These are phyloP conservation scores for Drosophila ananassae DNA, from an alignment of 1,140 invertebrate species.

Conservation along the genomic window DNA sequence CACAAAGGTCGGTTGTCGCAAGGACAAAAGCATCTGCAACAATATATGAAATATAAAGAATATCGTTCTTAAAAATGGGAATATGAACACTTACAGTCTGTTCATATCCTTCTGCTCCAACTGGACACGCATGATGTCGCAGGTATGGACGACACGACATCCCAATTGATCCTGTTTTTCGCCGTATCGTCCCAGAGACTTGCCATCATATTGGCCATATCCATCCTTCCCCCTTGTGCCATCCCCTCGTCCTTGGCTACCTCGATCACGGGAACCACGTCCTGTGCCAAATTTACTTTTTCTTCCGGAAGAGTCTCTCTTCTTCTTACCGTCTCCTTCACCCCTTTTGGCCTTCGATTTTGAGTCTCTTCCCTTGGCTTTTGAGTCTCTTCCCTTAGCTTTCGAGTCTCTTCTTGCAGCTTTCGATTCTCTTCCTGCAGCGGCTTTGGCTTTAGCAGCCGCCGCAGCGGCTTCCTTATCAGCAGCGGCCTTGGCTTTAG, in stretches of 20 bases:
- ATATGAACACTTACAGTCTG: slow-evolving; percentile 40
- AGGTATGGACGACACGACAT: slow-evolving; percentile 34
- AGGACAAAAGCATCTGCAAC: background rate
- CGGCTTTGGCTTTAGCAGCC: background rate
- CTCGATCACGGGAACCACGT: background rate
- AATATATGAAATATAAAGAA: background rate
- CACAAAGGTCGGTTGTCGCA: background rate
- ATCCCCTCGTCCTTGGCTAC: background rate
- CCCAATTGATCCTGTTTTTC: background rate
- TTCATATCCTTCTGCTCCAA: slow-evolving; percentile 59
- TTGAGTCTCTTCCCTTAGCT: too few relatives aligned
- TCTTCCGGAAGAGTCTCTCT: background rate
- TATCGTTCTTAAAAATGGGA: background rate
- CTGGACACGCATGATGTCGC: slow-evolving; percentile 54
- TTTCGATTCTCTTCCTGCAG: background rate
- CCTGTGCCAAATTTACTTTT: background rate
- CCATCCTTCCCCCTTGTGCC: background rate
- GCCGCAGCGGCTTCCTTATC: background rate
- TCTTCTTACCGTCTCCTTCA: background rate
- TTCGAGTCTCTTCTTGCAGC: too few relatives aligned
- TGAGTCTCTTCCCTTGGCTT: background rate
- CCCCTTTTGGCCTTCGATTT: background rate
- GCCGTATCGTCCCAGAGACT: background rate
- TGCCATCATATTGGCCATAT: background rate
- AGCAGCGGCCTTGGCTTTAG: background rate